phyloP scores from a whole-genome alignment of 2,797 vertebrate genomes.

The Etheostoma perlongum region DNA sequence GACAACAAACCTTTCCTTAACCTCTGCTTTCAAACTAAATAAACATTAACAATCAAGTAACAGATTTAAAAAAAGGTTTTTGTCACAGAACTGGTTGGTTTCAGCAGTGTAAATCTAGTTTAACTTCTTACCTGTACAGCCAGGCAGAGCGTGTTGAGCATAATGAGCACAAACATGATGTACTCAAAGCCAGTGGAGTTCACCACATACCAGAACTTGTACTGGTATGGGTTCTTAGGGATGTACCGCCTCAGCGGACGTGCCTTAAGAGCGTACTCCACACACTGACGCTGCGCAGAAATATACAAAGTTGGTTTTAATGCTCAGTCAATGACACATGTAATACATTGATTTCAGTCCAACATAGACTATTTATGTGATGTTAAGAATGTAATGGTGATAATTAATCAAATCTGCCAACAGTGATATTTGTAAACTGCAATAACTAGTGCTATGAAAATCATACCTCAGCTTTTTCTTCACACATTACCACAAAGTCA shows the following conservation, averaged over 20 bases:
- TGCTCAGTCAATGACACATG: not conserved
- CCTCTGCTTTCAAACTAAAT: not conserved
- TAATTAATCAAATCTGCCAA: not conserved
- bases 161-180: constrained; percentile 99
- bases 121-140: constrained; percentile 93
- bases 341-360: not conserved
- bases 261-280: constrained; percentile 97
- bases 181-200: constrained; percentile 99
- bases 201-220: constrained; percentile 99
- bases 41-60: not conserved
- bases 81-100: not conserved
- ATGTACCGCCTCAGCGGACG: constrained; percentile 96
- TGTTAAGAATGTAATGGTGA: not conserved
- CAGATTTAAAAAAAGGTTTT: not conserved
- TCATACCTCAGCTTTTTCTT: not conserved
- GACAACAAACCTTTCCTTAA: not conserved
- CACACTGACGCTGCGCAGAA: constrained; percentile 93
- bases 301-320: constrained; percentile 20
- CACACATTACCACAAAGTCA: not conserved
- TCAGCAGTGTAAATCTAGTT: not conserved
- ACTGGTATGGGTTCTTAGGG: constrained; percentile 99
- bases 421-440: not conserved
- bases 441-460: not conserved
- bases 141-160: constrained; percentile 99
- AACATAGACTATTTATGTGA: not conserved